Evolutionary conservation across 1,140 invertebrate species (phyloP).

Genomic region (Diabrotica undecimpunctata): DNA sequence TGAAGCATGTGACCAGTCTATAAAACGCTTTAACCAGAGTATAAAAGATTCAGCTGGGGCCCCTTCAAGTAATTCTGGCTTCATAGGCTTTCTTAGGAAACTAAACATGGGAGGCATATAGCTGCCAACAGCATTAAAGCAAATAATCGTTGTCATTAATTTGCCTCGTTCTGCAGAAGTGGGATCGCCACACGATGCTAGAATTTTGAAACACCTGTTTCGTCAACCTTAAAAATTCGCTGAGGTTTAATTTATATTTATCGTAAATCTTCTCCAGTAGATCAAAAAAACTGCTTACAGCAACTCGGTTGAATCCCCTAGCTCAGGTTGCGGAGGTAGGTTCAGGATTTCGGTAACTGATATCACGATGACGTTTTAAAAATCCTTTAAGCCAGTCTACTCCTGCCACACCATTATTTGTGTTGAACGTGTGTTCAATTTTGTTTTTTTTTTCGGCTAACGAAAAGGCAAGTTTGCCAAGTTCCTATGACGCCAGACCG

Average conservation of each 20-base stretch:
- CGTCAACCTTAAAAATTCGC: constrained; percentile 21
- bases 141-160: constrained; percentile 26
- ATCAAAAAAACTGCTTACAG: constrained; percentile 30
- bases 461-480: constrained; percentile 27
- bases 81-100: constrained; percentile 23
- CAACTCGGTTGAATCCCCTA: constrained; percentile 36
- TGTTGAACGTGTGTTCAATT: constrained; percentile 25
- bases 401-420: constrained; percentile 15
- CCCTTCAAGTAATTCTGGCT: no score
- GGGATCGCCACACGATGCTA: constrained; percentile 14
- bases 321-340: constrained; percentile 36
- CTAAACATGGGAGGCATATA: constrained; percentile 36
- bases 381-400: constrained; percentile 27
- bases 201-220: constrained; percentile 15
- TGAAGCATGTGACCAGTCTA: background rate
- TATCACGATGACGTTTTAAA: constrained; percentile 40
- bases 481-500: constrained; percentile 29
- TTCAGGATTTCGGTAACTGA: constrained; percentile 39
- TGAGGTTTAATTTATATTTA: constrained; percentile 16
- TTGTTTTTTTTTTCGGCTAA: constrained; percentile 38
- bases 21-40: background rate
- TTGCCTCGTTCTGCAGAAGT: constrained; percentile 17
- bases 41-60: background rate
- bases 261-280: background rate
- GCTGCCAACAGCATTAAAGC: no score